Evolutionary conservation across 2,797 vertebrate species (phyloP), one percentile per base, ranked within the genome.

Genomic region (Rachycentron canadum): DNA sequence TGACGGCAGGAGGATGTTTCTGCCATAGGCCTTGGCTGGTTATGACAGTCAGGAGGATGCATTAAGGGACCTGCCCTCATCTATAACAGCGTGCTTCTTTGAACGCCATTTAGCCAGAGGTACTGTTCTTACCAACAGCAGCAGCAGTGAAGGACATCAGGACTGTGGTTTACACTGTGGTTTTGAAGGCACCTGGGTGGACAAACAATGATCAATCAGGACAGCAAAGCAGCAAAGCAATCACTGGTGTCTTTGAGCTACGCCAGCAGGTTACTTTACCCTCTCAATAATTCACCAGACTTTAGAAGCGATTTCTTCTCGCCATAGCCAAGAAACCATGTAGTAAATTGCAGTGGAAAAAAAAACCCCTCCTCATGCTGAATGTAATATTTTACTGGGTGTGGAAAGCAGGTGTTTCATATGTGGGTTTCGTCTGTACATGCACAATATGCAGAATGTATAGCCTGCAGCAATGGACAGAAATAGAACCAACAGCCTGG

Each of bases 401-500:
- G 68, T 72, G 69, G 66, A 85, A 86, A 89, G 89, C 91, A 94
- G 90, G 89, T 92, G 91, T 92, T 89, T 91, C 79, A 74, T 85
- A 90, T 84, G 89, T 86, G 81, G 83, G 76, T 88, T 87, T 84
- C 85, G 88, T 91, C 89, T 82, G 79, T 90, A 90, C 87, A 88
- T 86, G 86, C 85, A 90, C 90, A 89, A 84, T 91, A 91, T 92
- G 88, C 86, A 91, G 90, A 92, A 92, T 86, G 91, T 91, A 86
- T 90, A 91, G 93, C 93, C 91, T 60, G 70, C 67, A 30, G 93
- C 91, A 60, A 66, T 68, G 82, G 81, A 93, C 90, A 76, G 86
- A 93, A 95, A 94, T 94, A 93, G 93, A 92, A 90, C 82, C 84
- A 92, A 90, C 93, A 94, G 92, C 92, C 91, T 92, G 93, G 83